Evolutionary conservation across 2,113 vertebrate species (phyloP).

Genomic region (Sinocyclocheilus rhinocerous): DNA sequence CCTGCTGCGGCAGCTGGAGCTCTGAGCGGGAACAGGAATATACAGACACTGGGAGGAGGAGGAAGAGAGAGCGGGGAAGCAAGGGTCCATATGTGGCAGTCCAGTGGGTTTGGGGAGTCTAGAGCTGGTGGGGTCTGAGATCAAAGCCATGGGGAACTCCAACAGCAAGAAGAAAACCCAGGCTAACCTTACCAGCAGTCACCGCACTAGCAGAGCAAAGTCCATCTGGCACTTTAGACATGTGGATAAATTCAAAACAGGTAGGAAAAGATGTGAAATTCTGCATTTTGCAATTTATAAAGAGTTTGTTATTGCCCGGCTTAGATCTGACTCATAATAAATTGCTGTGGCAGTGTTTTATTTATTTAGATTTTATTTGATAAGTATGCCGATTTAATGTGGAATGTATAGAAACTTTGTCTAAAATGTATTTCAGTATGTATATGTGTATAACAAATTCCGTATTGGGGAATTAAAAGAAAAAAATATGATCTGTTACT

Average conservation of each 20-base stretch:
- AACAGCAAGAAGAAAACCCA: slow-evolving; percentile 82
- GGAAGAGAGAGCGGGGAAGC: not conserved
- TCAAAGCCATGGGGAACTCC: slow-evolving; percentile 84
- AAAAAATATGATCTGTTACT: not conserved
- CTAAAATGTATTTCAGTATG: not conserved
- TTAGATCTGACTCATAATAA: no score
- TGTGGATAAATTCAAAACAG: slow-evolving; percentile 76
- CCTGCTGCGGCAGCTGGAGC: slow-evolving; percentile 57
- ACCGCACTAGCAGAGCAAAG: slow-evolving; percentile 64
- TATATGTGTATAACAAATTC: not conserved
- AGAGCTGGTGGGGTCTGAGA: slow-evolving; percentile 45
- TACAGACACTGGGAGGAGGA: slow-evolving; percentile 6
- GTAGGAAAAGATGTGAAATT: slow-evolving; percentile 65
- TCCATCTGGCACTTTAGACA: slow-evolving; percentile 81
- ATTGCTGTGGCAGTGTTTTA: no score
- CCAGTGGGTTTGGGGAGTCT: slow-evolving; percentile 41
- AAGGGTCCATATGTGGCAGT: slow-evolving; percentile 44
- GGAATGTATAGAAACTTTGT: not conserved
- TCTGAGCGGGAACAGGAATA: slow-evolving; percentile 10
- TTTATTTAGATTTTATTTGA: not conserved
- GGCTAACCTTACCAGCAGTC: slow-evolving; percentile 22
- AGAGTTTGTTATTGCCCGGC: not conserved
- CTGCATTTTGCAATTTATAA: not conserved
- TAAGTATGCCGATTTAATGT: not conserved
- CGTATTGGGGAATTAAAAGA: not conserved